Evolutionary conservation across 2,888 invertebrate species (phyloP).

Genomic region (Synanthedon andrenaeformis): DNA sequence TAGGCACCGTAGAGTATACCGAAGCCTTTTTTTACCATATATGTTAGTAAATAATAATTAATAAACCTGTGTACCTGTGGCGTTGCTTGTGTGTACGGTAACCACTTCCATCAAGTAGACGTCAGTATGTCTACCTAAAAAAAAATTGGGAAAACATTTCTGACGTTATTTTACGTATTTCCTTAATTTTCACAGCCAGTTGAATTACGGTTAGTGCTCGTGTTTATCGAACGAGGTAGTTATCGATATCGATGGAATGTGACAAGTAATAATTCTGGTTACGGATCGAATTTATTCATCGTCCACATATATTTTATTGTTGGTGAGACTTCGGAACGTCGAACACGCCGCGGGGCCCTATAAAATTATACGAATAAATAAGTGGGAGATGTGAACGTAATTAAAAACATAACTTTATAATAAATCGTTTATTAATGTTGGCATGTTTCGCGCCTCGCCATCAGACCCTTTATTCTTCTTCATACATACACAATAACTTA

Average conservation of each 20-base stretch:
- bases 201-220: not conserved
- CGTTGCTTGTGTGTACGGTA: too few species aligned
- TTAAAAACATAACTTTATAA: slow-evolving; percentile 70
- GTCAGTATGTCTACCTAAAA: too few species aligned
- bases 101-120: too few species aligned
- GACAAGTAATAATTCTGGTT: slow-evolving; percentile 58
- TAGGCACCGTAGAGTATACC: too few species aligned
- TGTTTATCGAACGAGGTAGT: slow-evolving; percentile 6
- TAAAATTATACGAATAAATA: slow-evolving; percentile 69
- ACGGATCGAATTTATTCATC: slow-evolving; percentile 64
- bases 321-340: slow-evolving; percentile 25
- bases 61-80: too few species aligned
- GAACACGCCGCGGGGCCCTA: slow-evolving; percentile 57
- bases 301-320: slow-evolving; percentile 57
- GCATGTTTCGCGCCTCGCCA: slow-evolving; percentile 54
- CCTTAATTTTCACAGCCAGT: too few species aligned
- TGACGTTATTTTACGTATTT: too few species aligned
- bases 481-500: not conserved
- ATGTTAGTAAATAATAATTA: too few species aligned
- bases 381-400: slow-evolving; percentile 54
- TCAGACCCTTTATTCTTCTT: slow-evolving; percentile 4
- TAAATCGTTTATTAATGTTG: slow-evolving; percentile 63
- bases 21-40: too few species aligned
- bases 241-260: slow-evolving; percentile 38
- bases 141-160: too few species aligned